A percentile compares a stretch with the other conserved stretches of the same genome.
These are phyloP conservation scores for Celastrina argiolus DNA, from an alignment of 2,888 invertebrate genomes.

Conservation along the genomic window DNA sequence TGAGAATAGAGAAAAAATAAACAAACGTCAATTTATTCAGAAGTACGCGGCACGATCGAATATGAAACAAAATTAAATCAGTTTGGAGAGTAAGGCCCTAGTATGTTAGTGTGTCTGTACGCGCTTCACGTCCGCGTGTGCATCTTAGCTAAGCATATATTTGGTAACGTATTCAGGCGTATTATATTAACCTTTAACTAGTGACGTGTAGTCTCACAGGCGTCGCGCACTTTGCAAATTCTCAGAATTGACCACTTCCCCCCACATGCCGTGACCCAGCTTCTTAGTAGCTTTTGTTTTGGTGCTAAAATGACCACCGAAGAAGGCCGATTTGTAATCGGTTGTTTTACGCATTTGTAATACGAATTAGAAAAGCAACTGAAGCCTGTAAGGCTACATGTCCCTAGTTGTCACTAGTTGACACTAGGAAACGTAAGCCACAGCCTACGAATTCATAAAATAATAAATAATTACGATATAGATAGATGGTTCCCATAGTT, in stretches of 20 bases:
- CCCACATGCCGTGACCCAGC: constrained; percentile 31
- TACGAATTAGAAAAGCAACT: constrained; percentile 26
- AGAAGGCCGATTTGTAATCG: constrained; percentile 30
- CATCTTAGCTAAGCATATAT: too few relatives aligned
- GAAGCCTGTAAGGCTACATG: constrained; percentile 33
- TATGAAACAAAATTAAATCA: too few relatives aligned
- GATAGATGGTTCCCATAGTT: constrained; percentile 28
- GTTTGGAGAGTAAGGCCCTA: too few relatives aligned
- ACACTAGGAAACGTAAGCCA: constrained; percentile 26
- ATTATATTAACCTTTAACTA: not conserved
- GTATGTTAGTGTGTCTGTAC: too few relatives aligned
- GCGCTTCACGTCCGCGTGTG: too few relatives aligned
- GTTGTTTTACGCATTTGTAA: constrained; percentile 27
- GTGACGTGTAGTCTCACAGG: not conserved
- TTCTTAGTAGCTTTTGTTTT: constrained; percentile 36
- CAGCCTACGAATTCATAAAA: constrained; percentile 26
- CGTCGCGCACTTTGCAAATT: too few relatives aligned
- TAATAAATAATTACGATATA: constrained; percentile 27
- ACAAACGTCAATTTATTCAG: too few relatives aligned
- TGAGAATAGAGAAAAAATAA: too few relatives aligned
- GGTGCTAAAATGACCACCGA: constrained; percentile 32
- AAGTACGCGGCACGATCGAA: too few relatives aligned
- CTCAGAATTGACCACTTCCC: constrained; percentile 19
- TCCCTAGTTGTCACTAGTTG: constrained; percentile 26
- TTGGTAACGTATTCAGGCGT: too few relatives aligned